Evolutionary conservation across 2,888 invertebrate species (phyloP).

Genomic region (Formica aserva): DNA sequence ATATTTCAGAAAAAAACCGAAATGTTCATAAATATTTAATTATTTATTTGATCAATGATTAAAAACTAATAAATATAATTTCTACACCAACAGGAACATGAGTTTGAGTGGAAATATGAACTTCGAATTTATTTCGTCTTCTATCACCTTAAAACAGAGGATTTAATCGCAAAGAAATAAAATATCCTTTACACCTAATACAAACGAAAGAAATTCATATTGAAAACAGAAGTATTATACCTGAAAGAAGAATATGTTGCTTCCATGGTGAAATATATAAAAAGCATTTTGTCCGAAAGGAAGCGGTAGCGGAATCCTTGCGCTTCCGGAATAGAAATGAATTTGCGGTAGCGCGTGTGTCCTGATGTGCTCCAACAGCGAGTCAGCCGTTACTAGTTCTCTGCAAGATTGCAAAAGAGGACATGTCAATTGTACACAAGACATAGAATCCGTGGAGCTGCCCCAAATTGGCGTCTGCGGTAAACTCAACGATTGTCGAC

Average conservation of each 20-base stretch:
- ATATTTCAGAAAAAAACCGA: neutral
- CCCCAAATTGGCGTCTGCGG: conserved; percentile 81
- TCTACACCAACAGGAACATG: neutral
- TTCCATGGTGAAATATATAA: conserved; percentile 79
- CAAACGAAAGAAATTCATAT: neutral
- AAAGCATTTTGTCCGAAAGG: conserved; percentile 77
- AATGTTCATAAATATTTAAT: neutral
- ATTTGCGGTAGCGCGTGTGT: conserved; percentile 78
- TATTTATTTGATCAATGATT: neutral
- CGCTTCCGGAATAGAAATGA: conserved; percentile 78
- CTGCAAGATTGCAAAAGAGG: conserved; percentile 77
- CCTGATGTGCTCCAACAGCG: conserved; percentile 79
- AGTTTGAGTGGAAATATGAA: neutral
- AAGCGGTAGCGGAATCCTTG: conserved; percentile 78
- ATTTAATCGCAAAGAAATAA: neutral
- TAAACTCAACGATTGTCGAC: conserved; percentile 68
- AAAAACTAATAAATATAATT: neutral
- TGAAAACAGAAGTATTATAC: conserved; percentile 64
- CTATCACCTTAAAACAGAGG: neutral
- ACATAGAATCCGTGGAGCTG: conserved; percentile 81
- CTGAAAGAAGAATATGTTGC: conserved; percentile 81
- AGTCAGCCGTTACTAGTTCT: conserved; percentile 72
- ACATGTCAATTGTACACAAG: conserved; percentile 72
- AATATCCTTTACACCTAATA: neutral
- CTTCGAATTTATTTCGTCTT: conserved; percentile 3